Evolutionary conservation across 2,888 invertebrate species (phyloP).

Genomic region (Elysia crispata): DNA sequence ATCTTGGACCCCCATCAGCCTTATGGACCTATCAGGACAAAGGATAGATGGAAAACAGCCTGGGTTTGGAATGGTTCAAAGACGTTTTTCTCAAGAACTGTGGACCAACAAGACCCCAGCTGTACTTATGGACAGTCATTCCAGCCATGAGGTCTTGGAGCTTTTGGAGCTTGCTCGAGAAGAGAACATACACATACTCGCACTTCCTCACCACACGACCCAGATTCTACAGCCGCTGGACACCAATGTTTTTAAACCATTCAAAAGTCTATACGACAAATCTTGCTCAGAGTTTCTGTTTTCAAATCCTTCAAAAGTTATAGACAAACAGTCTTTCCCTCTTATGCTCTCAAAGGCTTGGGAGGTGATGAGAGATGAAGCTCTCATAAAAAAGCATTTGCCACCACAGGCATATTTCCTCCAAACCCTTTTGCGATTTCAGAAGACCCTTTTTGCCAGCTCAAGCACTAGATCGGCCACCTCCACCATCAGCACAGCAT

Average conservation of each 20-base stretch:
- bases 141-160: conserved; percentile 43
- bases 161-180: conserved; percentile 32
- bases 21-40: conserved; percentile 55
- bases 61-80: conserved; percentile 58
- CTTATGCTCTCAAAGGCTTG: conserved; percentile 47
- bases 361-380: conserved; percentile 38
- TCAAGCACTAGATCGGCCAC: too few relatives aligned
- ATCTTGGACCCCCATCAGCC: conserved; percentile 48
- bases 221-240: conserved; percentile 46
- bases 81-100: conserved; percentile 55
- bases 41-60: conserved; percentile 57
- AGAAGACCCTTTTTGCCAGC: too few relatives aligned
- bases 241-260: conserved; percentile 34
- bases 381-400: conserved; percentile 48
- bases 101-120: conserved; percentile 57
- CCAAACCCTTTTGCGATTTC: neutral
- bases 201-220: conserved; percentile 46
- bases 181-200: conserved; percentile 36
- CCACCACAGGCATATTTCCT: conserved; percentile 52
- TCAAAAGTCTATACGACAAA: conserved; percentile 32
- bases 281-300: conserved; percentile 28
- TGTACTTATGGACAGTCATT: conserved; percentile 58
- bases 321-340: conserved; percentile 33
- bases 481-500: too few relatives aligned
- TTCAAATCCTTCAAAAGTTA: neutral